These are phyloP conservation scores for Darevskia mixta DNA, from an alignment of 2,797 vertebrate genomes.

Conservation along the genomic window DNA sequence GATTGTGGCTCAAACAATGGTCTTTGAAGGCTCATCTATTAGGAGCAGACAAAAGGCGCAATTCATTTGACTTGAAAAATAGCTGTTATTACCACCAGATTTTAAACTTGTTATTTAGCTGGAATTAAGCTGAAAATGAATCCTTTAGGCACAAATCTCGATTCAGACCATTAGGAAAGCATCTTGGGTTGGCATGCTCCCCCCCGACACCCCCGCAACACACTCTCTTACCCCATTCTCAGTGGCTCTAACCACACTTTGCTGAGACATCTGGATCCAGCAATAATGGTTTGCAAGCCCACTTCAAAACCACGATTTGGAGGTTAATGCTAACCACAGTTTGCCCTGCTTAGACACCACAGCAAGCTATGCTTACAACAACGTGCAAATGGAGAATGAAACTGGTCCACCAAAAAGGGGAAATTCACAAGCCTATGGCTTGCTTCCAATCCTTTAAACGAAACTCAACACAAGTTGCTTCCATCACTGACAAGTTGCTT, in stretches of 20 bases:
- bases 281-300: neutral
- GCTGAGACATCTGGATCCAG: neutral
- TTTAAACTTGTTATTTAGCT: neutral
- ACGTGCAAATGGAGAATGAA: neutral
- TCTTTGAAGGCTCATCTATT: neutral
- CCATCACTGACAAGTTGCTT: too few species aligned
- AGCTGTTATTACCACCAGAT: neutral
- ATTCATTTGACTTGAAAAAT: neutral
- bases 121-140: neutral
- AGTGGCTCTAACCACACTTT: neutral
- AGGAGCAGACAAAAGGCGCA: neutral
- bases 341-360: too few species aligned
- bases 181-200: neutral
- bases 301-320: too few species aligned
- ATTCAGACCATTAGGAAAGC: neutral
- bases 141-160: neutral
- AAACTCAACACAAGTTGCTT: neutral
- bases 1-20: neutral
- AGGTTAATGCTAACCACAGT: too few species aligned
- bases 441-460: neutral
- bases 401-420: neutral
- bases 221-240: neutral
- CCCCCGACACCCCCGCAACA: too few species aligned
- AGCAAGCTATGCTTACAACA: neutral
- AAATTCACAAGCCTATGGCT: too few species aligned